phyloP scores from a whole-genome alignment of 1,140 invertebrate genomes.

The Schlechtendalia chinensis region DNA sequence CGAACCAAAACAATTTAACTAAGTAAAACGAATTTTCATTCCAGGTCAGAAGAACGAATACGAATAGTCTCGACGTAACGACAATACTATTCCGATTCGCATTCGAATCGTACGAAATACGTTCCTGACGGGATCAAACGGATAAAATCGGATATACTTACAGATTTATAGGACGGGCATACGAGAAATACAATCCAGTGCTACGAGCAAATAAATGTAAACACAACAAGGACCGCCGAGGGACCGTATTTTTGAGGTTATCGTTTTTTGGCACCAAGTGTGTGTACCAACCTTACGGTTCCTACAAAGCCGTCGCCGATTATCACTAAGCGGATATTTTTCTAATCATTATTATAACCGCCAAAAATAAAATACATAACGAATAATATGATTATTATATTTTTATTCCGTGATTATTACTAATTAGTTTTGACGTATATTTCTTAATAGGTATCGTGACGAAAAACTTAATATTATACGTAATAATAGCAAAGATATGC shows the following conservation, averaged over 20 bases:
- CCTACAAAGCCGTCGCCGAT: neutral
- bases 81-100: neutral
- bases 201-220: neutral
- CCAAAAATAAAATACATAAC: no score
- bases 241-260: neutral
- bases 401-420: no score
- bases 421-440: no score
- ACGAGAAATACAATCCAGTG: neutral
- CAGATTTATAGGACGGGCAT: neutral
- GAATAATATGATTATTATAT: no score
- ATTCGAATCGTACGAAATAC: neutral
- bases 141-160: conserved; percentile 29
- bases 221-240: conserved; percentile 8
- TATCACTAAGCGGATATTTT: neutral
- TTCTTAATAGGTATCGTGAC: no score
- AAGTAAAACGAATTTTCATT: no score
- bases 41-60: neutral
- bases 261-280: neutral
- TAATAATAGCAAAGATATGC: no score
- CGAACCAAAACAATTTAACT: neutral
- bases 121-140: neutral
- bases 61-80: neutral
- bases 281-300: neutral
- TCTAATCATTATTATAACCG: neutral
- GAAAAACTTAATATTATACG: no score